Base-by-base conservation (phyloP, 1,140 invertebrate species). In the Pogonus chalceus region DNA sequence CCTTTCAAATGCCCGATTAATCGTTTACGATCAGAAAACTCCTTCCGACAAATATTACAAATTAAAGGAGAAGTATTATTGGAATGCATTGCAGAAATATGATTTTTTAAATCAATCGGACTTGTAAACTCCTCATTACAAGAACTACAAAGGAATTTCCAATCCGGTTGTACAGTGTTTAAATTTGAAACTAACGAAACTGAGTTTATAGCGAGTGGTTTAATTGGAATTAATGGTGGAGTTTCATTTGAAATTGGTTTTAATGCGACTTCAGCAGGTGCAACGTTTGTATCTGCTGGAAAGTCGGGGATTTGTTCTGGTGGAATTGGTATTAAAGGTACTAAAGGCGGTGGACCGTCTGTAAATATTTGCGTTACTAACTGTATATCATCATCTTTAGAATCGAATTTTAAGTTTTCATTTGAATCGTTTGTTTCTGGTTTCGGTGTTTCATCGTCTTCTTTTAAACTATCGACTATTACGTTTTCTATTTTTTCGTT, bases 1-100 rank as follows among this genome's bases (percentile, higher is more conserved):
- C 61, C 62, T 48, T 66, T 66, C 22, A 66, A 57, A 56, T 66
- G 64, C 3, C 58, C 56, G 18, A 66, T 66, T 22, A 66, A 39
- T 31, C 60, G 57, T 26, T 64, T 63, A 1, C 58, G 49, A 31
- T 66, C 64, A 35, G 57, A 56, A 35, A 63, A 66, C 55, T 60
- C 58, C 43, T 64, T 66, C 43, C 54, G 56, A 47, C 64, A 66
- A 21, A 66, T 62, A 48, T 60, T 66, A 47, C 64, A 66, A 48
- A 49, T n/a, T 23, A 37, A 53, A 21, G 14, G 12, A n/a, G n/a
- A 20, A 47, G 18, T 9, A 46, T 10, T 26, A 23, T 20, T 20
- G 26, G 23, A 35, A 23, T 55, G 24, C 20, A 50, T 14, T 24
- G 22, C 4, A 12, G 20, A 16, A 23, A 23, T 18, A 37, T 51